Percentiles rank a stretch among this genome's conserved stretches.
Evolutionary conservation across 2,113 vertebrate species (phyloP).

Genomic region (Prunella fulvescens): DNA sequence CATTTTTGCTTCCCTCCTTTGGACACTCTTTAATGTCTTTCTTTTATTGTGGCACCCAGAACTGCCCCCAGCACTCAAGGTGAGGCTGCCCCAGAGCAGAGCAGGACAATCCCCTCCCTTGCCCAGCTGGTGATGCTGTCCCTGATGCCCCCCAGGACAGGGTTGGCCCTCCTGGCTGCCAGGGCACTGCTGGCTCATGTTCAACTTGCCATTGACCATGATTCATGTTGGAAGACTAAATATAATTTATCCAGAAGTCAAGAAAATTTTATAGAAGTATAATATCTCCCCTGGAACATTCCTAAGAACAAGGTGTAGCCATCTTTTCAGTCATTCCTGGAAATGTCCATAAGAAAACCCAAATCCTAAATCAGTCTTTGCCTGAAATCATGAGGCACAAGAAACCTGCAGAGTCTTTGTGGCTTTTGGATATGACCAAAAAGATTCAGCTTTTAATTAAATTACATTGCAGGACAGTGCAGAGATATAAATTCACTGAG

Average conservation of each 20-base stretch:
- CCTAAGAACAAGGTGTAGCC: neutral
- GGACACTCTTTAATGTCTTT: neutral
- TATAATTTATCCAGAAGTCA: neutral
- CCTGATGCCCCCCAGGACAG: rapidly evolving
- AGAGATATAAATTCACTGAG: neutral
- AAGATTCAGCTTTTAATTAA: neutral
- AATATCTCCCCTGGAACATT: neutral
- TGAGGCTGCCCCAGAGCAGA: neutral
- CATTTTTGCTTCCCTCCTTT: neutral
- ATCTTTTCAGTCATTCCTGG: neutral
- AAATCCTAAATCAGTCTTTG: neutral
- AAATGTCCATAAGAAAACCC: neutral
- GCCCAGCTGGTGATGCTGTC: rapidly evolving
- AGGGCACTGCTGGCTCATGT: neutral
- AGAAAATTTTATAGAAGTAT: neutral
- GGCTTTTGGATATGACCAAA: neutral
- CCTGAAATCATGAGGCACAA: neutral
- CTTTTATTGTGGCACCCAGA: neutral
- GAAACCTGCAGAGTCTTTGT: neutral
- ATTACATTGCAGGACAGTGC: neutral
- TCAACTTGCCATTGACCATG: neutral
- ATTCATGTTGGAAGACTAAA: neutral
- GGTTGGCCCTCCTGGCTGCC: neutral
- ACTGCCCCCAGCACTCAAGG: rapidly evolving
- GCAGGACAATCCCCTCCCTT: neutral